phyloP scores from a whole-genome alignment of 2,888 invertebrate genomes.

The Hipparchia semele region DNA sequence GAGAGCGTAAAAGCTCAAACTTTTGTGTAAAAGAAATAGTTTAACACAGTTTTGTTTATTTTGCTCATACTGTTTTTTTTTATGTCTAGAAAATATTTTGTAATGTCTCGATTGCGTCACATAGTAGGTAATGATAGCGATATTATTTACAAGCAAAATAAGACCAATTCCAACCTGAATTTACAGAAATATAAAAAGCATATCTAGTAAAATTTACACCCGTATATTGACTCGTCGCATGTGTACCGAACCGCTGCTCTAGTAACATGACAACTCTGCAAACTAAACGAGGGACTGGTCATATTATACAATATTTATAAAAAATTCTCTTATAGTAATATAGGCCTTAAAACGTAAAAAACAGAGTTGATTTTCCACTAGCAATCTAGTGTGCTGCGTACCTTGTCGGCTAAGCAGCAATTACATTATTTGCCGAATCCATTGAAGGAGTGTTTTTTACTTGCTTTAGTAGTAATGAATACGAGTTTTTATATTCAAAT shows the following conservation, averaged over 20 bases:
- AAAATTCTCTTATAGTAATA: conserved; percentile 6
- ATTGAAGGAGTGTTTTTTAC: conserved; percentile 36
- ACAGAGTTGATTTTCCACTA: conserved; percentile 17
- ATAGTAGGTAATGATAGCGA: no score
- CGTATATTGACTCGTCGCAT: neutral
- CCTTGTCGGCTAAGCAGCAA: conserved; percentile 23
- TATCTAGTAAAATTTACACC: no score
- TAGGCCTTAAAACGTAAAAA: neutral
- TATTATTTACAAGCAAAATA: no score
- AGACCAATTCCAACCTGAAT: no score
- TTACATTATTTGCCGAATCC: conserved; percentile 37
- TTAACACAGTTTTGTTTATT: no score
- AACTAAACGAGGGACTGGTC: conserved; percentile 43
- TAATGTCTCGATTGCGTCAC: no score
- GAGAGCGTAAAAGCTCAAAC: no score
- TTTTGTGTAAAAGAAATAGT: neutral
- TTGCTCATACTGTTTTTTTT: no score
- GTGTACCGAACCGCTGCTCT: neutral
- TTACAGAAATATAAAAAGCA: no score
- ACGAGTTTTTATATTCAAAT: conserved; percentile 23
- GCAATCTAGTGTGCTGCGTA: neutral
- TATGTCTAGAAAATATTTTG: no score
- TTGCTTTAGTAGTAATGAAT: conserved; percentile 29
- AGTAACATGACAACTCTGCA: conserved; percentile 18
- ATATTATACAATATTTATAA: conserved; percentile 28